phyloP scores from a whole-genome alignment of 64 coral and sea anemone genomes.

The Dendronephthya gigantea region DNA sequence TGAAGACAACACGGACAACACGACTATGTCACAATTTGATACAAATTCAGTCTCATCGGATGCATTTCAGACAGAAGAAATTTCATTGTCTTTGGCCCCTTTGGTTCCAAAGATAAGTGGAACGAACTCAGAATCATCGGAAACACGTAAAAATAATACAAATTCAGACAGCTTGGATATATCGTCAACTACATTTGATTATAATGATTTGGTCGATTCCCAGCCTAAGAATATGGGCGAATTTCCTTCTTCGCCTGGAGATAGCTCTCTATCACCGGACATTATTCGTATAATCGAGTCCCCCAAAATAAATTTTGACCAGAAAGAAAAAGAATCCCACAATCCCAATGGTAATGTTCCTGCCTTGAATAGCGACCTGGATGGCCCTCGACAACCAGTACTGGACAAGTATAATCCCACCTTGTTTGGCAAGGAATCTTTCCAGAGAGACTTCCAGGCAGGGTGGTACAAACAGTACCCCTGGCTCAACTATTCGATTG shows the following conservation, averaged over 20 bases:
- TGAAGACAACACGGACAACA: neutral
- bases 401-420: neutral
- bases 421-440: slow-evolving; percentile 13
- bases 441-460: slow-evolving; percentile 34
- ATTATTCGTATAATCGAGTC: neutral
- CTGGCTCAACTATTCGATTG: slow-evolving; percentile 25
- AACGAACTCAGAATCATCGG: neutral
- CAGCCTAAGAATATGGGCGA: neutral
- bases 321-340: neutral
- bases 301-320: neutral
- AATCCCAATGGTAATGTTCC: neutral
- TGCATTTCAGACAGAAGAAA: neutral
- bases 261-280: neutral
- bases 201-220: neutral
- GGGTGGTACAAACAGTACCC: slow-evolving; percentile 31
- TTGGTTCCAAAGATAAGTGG: neutral
- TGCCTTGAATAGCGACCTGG: neutral
- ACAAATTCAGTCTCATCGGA: neutral
- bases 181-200: neutral
- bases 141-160: neutral
- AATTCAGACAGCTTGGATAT: neutral
- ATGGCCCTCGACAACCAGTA: slow-evolving; percentile 27
- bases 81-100: neutral
- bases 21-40: neutral
- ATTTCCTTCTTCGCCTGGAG: neutral